phyloP scores from a whole-genome alignment of 2,113 vertebrate genomes.

The Amazona guildingii region DNA sequence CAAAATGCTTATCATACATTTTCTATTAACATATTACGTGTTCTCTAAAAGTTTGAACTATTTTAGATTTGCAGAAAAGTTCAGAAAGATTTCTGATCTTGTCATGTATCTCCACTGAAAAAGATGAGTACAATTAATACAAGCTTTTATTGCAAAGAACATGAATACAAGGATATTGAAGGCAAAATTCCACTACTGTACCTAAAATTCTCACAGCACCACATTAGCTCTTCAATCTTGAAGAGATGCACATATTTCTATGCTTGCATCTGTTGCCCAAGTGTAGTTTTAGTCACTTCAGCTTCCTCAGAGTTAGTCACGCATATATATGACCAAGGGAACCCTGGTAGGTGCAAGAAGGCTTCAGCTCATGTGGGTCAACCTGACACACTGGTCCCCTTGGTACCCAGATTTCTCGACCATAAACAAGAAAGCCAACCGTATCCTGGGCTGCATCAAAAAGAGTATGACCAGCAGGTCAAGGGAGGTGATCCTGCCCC shows the following conservation, averaged over 20 bases:
- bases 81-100: not conserved
- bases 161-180: not conserved
- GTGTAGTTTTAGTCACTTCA: not conserved
- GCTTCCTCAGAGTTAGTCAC: not conserved
- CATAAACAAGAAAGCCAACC: not conserved
- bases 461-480: no score
- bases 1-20: not conserved
- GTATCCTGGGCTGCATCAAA: no score
- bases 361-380: not conserved
- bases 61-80: not conserved
- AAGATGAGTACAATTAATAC: not conserved
- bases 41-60: not conserved
- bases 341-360: not conserved
- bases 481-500: no score
- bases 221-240: not conserved
- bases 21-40: not conserved
- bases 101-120: not conserved
- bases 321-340: not conserved
- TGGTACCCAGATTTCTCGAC: not conserved
- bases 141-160: not conserved
- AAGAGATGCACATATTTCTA: not conserved
- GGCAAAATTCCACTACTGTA: not conserved
- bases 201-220: not conserved
- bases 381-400: not conserved
- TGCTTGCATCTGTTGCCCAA: not conserved